Percentiles rank a stretch among this genome's conserved stretches.
phyloP scores from a whole-genome alignment of 2,888 invertebrate species.

The Cheilosia urbana region DNA sequence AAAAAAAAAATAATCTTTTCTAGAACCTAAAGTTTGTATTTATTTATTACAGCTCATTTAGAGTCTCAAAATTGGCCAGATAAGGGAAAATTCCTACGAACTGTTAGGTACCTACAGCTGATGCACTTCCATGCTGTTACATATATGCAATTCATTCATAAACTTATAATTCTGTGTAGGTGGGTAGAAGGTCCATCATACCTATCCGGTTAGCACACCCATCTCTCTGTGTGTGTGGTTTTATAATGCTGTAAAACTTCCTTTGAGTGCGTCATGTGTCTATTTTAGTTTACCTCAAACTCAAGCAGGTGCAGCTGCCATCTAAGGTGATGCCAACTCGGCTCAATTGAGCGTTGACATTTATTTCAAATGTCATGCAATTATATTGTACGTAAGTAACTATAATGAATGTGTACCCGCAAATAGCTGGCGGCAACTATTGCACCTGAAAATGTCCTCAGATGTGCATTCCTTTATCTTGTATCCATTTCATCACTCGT shows the following conservation, averaged over 20 bases:
- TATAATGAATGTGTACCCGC: not conserved
- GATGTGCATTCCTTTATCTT: constrained; percentile 14
- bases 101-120: too few relatives aligned
- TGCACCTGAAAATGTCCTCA: constrained; percentile 26
- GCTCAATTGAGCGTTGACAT: constrained; percentile 64
- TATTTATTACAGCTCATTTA: too few relatives aligned
- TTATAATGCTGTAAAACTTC: not conserved
- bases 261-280: not conserved
- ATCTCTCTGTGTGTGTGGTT: too few relatives aligned
- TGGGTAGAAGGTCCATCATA: too few relatives aligned
- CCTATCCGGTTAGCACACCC: too few relatives aligned
- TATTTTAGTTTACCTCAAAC: not conserved
- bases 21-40: too few relatives aligned
- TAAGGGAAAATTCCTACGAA: too few relatives aligned
- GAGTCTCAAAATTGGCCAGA: too few relatives aligned
- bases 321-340: constrained; percentile 3
- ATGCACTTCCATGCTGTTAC: too few relatives aligned
- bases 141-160: too few relatives aligned
- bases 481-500: constrained; percentile 43
- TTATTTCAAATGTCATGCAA: constrained; percentile 61
- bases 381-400: constrained; percentile 33
- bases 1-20: too few relatives aligned
- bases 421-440: constrained; percentile 43
- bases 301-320: not conserved
- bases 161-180: too few relatives aligned